A percentile compares a stretch with the other conserved stretches of the same genome.
These are phyloP conservation scores for Microvelia longipes DNA, from an alignment of 1,140 invertebrate species.

Conservation along the genomic window DNA sequence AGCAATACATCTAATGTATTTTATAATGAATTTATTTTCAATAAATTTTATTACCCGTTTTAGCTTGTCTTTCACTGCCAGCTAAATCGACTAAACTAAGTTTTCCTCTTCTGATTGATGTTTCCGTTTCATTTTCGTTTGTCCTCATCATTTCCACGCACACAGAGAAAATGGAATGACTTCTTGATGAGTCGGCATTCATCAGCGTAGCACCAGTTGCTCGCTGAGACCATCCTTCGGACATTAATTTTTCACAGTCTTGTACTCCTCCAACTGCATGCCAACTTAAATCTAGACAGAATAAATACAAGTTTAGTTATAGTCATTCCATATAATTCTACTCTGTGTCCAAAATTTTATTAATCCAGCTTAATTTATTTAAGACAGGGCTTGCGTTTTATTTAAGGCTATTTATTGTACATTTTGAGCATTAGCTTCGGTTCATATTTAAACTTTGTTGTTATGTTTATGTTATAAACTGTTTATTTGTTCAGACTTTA, in stretches of 20 bases:
- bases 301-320: too few species aligned
- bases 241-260: slow-evolving; percentile 59
- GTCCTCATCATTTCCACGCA: slow-evolving; percentile 59
- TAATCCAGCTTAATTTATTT: too few species aligned
- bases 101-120: slow-evolving; percentile 53
- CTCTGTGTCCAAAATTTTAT: too few species aligned
- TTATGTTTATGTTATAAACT: too few species aligned
- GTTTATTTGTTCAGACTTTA: too few species aligned
- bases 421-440: too few species aligned
- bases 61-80: slow-evolving; percentile 71
- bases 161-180: slow-evolving; percentile 84
- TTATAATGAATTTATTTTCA: too few species aligned
- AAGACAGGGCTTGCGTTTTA: too few species aligned
- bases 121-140: slow-evolving; percentile 36
- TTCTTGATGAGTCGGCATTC: slow-evolving; percentile 73
- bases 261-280: slow-evolving; percentile 57
- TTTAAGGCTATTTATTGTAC: too few species aligned
- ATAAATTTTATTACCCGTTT: slow-evolving; percentile 55
- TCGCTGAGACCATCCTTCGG: slow-evolving; percentile 55
- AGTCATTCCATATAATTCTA: too few species aligned
- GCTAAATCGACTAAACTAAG: slow-evolving; percentile 83
- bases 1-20: too few species aligned
- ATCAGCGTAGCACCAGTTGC: slow-evolving; percentile 63
- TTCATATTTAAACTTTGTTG: too few species aligned
- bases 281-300: slow-evolving; percentile 43